Conservation (phyloP, 2,797 vertebrate genomes). For the Yasuhikotakia modesta region DNA sequence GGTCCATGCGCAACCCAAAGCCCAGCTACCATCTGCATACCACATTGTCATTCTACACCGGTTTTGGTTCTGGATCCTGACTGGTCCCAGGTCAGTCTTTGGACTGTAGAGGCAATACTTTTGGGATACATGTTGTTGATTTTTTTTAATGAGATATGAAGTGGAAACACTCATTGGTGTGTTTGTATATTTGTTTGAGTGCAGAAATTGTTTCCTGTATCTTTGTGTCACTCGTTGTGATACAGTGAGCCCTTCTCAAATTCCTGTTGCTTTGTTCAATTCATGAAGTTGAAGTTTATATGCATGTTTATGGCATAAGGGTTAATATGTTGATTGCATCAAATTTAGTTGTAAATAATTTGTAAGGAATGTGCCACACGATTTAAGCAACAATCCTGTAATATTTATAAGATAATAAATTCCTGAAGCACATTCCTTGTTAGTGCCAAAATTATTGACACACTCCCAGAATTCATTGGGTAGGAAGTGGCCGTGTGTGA, state of each 20-base stretch:
- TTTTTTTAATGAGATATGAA: constrained; percentile 43
- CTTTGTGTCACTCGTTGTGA: background rate
- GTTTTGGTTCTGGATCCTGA: constrained; percentile 11
- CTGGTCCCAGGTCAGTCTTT: constrained; percentile 15
- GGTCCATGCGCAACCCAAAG: background rate
- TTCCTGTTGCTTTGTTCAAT: background rate
- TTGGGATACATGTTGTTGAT: background rate
- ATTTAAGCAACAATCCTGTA: constrained; percentile 16
- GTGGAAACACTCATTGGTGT: constrained; percentile 26
- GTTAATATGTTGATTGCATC: constrained; percentile 9
- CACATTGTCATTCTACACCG: constrained; percentile 3
- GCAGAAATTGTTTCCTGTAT: constrained; percentile 1
- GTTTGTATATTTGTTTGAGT: constrained; percentile 56
- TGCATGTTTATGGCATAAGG: constrained; percentile 1
- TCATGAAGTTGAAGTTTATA: background rate
- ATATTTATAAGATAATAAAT: constrained; percentile 10
- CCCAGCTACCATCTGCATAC: constrained; percentile 11
- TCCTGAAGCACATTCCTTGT: background rate
- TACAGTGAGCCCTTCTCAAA: constrained; percentile 22
- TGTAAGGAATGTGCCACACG: background rate
- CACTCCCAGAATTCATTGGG: background rate
- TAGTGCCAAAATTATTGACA: constrained; percentile 18
- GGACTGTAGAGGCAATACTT: constrained; percentile 30
- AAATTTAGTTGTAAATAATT: constrained; percentile 11
- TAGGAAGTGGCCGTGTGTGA: background rate